A percentile compares a stretch with the other conserved stretches of the same genome.
Evolutionary conservation across 1,140 invertebrate genomes (phyloP).

Genomic region (Telenomus remus): DNA sequence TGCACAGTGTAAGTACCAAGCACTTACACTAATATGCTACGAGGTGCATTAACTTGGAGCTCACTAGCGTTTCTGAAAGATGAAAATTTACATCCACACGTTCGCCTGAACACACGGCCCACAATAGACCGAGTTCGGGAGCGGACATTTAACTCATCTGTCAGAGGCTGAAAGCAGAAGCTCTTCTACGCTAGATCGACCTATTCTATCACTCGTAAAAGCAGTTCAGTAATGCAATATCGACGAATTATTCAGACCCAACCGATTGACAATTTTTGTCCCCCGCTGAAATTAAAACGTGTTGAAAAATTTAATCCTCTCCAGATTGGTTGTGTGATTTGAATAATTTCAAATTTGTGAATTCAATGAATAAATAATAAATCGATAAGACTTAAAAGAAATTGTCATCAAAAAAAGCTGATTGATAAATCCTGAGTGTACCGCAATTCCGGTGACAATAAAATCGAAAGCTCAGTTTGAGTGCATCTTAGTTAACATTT

Average conservation of each 20-base stretch:
- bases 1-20: slow-evolving; percentile 53
- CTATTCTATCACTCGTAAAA: slow-evolving; percentile 46
- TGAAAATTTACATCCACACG: slow-evolving; percentile 54
- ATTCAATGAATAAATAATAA: too few relatives aligned
- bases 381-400: too few relatives aligned
- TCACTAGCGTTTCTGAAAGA: slow-evolving; percentile 40
- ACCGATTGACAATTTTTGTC: not conserved
- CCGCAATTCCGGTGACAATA: slow-evolving; percentile 3
- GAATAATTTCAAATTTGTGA: too few relatives aligned
- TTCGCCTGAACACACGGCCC: slow-evolving; percentile 23
- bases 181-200: slow-evolving; percentile 43
- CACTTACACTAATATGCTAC: slow-evolving; percentile 68
- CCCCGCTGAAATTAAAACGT: too few relatives aligned
- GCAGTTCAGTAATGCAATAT: slow-evolving; percentile 31
- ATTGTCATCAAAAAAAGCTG: too few relatives aligned
- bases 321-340: too few relatives aligned
- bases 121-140: slow-evolving; percentile 30
- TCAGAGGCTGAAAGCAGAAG: slow-evolving; percentile 43
- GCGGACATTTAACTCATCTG: slow-evolving; percentile 51
- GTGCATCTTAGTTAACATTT: slow-evolving; percentile 3
- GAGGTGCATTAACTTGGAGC: slow-evolving; percentile 70
- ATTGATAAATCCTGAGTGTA: too few relatives aligned
- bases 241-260: slow-evolving; percentile 14
- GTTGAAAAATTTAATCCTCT: too few relatives aligned
- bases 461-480: slow-evolving; percentile 17